phyloP scores from a whole-genome alignment of 1,140 invertebrate genomes.

The Drosophila persimilis region DNA sequence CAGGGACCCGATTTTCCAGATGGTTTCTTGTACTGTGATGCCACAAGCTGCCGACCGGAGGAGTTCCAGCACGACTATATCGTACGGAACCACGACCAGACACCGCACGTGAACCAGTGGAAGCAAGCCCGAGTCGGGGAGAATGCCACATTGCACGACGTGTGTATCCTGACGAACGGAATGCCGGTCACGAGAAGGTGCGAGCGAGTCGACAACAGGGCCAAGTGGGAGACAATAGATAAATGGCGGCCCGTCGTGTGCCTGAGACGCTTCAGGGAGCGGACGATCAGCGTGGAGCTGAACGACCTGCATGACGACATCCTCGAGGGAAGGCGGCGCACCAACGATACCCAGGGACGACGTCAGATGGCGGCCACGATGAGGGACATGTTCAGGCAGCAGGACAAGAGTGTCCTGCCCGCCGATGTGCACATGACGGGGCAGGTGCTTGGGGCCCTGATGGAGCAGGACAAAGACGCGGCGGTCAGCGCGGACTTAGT shows the following conservation, averaged over 20 bases:
- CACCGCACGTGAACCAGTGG: constrained; percentile 63
- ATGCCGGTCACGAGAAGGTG: constrained; percentile 67
- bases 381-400: constrained; percentile 48
- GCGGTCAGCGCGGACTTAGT: constrained; percentile 54
- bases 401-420: constrained; percentile 48
- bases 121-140: constrained; percentile 57
- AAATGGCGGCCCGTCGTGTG: constrained; percentile 51
- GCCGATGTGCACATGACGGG: constrained; percentile 69
- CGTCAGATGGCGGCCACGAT: constrained; percentile 33
- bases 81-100: constrained; percentile 54
- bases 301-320: constrained; percentile 65
- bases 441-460: constrained; percentile 52
- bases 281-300: constrained; percentile 53
- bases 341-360: constrained; percentile 42
- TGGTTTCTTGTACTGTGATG: constrained; percentile 38
- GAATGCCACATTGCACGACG: constrained; percentile 47
- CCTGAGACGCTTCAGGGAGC: constrained; percentile 47
- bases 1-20: too few species aligned
- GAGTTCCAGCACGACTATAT: constrained; percentile 60
- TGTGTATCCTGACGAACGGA: constrained; percentile 63
- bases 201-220: constrained; percentile 1
- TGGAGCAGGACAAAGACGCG: constrained; percentile 52
- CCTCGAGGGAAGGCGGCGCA: constrained; percentile 42
- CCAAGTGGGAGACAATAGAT: constrained; percentile 56
- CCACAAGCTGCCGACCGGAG: constrained; percentile 52